Base-by-base conservation (phyloP, 2,888 invertebrate species). In the Tenthredo livida region DNA sequence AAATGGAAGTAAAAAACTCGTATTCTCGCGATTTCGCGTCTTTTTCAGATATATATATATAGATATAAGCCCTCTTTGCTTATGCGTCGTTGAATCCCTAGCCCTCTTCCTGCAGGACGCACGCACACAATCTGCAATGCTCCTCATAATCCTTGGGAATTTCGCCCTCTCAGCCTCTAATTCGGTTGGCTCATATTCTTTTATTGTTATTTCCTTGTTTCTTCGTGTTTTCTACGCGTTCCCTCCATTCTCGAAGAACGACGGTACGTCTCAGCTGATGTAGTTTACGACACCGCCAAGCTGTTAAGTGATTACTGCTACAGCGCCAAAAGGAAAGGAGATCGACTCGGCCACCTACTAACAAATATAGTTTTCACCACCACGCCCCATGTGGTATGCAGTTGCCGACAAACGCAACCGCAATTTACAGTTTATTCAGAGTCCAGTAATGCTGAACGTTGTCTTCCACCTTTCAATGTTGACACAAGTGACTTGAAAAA, bases 181-280 rank as follows among this genome's bases (percentile, higher is more conserved):
- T 61, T n/a, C 47, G n/a, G 84, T 65, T 43, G 37, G 73, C 84
- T 84, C 84, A 50, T 84, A 84, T 77, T 78, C 84, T 84, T 84
- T 84, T 75, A 84, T 78, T 84, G 84, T 84, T 84, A 84, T 84
- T 43, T 65, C 78, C 29, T 78, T 77, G 84, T 84, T 84, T 43
- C 84, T 54, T 61, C 47, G 47, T 72, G 84, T 84, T 84, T 84
- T 37, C 50, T 40, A 4, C 43, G 33, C 47, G 33, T 40, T 84
- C 47, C 25, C 70, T 61, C 21, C 40, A 40, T 37, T 61, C 61
- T 80, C 40, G 21, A 80, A 12, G 40, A 58, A 80, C 58, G 25
- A 80, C 75, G 75, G 54, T 25, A 61, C 25, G 54, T 78, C 78
- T 78, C 78, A 78, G 78, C 58, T 61, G 78, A 78, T 78, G 80